These are phyloP conservation scores for Subanguina moxae DNA, from an alignment of 1,140 invertebrate species.

Conservation along the genomic window DNA sequence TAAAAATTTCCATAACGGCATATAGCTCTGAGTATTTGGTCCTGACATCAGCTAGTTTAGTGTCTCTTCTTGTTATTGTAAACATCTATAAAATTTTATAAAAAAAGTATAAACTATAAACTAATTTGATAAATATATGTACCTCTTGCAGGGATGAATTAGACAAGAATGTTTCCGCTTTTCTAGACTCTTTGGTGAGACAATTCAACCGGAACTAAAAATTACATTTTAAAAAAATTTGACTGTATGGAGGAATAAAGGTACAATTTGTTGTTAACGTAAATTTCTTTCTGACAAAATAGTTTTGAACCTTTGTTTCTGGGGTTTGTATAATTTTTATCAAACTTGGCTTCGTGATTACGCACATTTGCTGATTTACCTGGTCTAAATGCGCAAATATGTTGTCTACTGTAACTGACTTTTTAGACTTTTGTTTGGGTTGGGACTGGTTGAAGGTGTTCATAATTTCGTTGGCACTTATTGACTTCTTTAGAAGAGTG, in stretches of 20 bases:
- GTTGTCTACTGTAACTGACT: neutral
- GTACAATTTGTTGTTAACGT: too few relatives aligned
- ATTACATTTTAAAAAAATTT: too few relatives aligned
- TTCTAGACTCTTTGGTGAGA: neutral
- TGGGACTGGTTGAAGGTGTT: neutral
- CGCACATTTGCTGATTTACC: too few relatives aligned
- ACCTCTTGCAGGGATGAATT: slow-evolving; percentile 3
- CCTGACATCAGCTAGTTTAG: slow-evolving; percentile 5
- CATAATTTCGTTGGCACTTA: slow-evolving; percentile 6
- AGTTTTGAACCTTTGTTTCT: too few relatives aligned
- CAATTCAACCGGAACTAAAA: neutral
- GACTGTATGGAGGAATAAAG: too few relatives aligned
- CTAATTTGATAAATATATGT: neutral
- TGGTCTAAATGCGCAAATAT: slow-evolving; percentile 7
- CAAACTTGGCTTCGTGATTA: too few relatives aligned
- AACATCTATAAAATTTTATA: slow-evolving; percentile 9
- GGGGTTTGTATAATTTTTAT: too few relatives aligned
- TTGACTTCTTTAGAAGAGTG: slow-evolving; percentile 7
- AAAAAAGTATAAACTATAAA: neutral
- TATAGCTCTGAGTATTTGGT: slow-evolving; percentile 4
- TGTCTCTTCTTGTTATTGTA: neutral
- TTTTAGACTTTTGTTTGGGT: neutral
- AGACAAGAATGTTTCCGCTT: slow-evolving; percentile 6
- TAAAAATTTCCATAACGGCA: slow-evolving; percentile 2
- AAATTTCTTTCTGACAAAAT: too few relatives aligned